A percentile compares a stretch with the other conserved stretches of the same genome.
phyloP scores from a whole-genome alignment of 53 echinoderm and acorn worm species.

The Astropecten irregularis region DNA sequence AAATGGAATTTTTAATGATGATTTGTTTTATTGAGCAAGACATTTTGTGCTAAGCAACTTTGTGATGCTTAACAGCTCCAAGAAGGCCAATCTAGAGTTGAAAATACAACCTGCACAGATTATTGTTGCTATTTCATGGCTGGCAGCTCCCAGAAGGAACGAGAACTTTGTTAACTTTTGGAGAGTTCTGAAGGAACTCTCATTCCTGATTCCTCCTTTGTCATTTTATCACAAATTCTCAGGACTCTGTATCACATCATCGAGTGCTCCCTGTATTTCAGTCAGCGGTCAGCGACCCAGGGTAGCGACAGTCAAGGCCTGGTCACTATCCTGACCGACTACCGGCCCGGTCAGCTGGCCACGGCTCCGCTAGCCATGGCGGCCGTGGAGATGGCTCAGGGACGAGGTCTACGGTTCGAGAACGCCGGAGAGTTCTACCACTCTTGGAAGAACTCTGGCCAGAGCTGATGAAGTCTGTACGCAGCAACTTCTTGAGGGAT shows the following conservation, averaged over 20 bases:
- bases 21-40: no score
- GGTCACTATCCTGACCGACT: constrained; percentile 70
- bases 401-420: constrained; percentile 62
- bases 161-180: no score
- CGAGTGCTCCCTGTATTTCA: constrained; percentile 67
- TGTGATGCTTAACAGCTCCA: no score
- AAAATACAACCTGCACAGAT: neutral
- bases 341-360: constrained; percentile 54
- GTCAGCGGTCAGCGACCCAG: constrained; percentile 57
- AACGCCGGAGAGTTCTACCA: constrained; percentile 67
- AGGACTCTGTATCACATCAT: constrained; percentile 67
- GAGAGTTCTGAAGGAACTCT: no score
- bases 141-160: neutral
- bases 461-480: constrained; percentile 57
- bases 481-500: no score
- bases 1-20: no score
- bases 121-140: neutral
- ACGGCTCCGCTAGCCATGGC: constrained; percentile 20
- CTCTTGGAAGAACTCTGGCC: constrained; percentile 65
- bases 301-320: constrained; percentile 47
- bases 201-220: no score
- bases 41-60: no score
- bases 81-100: neutral
- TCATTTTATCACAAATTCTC: neutral
- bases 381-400: constrained; percentile 44